Evolutionary conservation across 2,113 vertebrate genomes (phyloP).

Genomic region (Phalacrocorax carbo): DNA sequence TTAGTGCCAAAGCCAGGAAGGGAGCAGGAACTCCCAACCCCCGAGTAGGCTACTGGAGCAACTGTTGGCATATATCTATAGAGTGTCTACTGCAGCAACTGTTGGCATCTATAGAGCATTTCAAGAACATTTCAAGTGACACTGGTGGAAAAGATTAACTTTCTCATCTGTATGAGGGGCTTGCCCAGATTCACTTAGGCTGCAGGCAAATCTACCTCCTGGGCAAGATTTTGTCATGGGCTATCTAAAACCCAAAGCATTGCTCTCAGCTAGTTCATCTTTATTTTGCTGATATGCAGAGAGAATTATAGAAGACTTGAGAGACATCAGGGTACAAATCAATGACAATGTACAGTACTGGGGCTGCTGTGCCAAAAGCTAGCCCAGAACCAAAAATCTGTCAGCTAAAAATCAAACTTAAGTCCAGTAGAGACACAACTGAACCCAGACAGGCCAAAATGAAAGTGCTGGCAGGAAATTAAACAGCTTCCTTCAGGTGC

Average conservation of each 20-base stretch:
- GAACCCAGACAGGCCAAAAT: background rate
- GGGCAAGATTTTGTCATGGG: background rate
- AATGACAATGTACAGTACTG: background rate
- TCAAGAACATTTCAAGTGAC: conserved; percentile 36
- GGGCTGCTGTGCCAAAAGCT: background rate
- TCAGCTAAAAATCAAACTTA: conserved; percentile 14
- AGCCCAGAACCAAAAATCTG: background rate
- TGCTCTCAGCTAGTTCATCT: background rate
- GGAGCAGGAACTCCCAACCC: background rate
- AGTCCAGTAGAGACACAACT: background rate
- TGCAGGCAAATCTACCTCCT: background rate
- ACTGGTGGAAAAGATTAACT: background rate
- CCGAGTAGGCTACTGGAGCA: background rate
- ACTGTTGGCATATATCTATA: background rate
- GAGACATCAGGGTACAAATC: background rate
- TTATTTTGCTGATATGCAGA: background rate
- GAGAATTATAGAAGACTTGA: background rate
- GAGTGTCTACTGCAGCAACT: background rate
- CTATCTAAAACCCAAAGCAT: background rate
- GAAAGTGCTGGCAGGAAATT: background rate
- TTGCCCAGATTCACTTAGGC: background rate
- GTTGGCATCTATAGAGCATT: background rate
- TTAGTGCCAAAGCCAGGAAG: conserved; percentile 24
- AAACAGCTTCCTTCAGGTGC: background rate
- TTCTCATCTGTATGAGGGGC: background rate